Evolutionary conservation across 2,797 vertebrate genomes (phyloP).

Genomic region (Dermochelys coriacea): DNA sequence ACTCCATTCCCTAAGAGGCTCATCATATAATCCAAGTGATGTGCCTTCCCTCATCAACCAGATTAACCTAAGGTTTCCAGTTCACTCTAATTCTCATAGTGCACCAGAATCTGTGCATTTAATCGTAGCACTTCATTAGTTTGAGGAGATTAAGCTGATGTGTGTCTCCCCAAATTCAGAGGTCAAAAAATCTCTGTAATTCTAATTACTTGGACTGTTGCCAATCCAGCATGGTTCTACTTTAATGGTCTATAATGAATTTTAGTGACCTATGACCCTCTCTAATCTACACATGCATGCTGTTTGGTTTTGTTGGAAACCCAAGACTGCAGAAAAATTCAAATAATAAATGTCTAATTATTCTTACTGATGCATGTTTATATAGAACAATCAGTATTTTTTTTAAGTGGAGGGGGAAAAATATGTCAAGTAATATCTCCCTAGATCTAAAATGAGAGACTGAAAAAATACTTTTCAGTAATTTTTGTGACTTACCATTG

Average conservation of each 20-base stretch:
- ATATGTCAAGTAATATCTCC: background rate
- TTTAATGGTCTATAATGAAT: background rate
- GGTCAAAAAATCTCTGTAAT: background rate
- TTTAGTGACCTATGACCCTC: background rate
- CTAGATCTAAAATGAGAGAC: background rate
- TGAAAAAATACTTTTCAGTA: background rate
- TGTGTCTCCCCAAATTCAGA: background rate
- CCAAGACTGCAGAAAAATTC: background rate
- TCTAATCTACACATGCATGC: background rate
- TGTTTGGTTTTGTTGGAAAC: background rate
- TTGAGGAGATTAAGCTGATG: background rate
- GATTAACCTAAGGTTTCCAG: background rate
- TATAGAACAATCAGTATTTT: background rate
- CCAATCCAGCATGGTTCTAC: background rate
- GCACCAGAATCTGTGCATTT: background rate
- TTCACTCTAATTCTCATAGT: background rate
- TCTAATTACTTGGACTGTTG: background rate
- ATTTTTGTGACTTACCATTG: background rate
- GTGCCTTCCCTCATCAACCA: background rate
- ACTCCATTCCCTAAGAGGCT: background rate
- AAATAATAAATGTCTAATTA: background rate
- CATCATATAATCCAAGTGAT: fast-evolving
- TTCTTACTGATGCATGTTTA: background rate
- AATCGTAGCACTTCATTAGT: background rate
- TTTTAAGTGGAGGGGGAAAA: background rate